phyloP scores from a whole-genome alignment of 2,888 invertebrate species.

The Netelia fuscicornis region DNA sequence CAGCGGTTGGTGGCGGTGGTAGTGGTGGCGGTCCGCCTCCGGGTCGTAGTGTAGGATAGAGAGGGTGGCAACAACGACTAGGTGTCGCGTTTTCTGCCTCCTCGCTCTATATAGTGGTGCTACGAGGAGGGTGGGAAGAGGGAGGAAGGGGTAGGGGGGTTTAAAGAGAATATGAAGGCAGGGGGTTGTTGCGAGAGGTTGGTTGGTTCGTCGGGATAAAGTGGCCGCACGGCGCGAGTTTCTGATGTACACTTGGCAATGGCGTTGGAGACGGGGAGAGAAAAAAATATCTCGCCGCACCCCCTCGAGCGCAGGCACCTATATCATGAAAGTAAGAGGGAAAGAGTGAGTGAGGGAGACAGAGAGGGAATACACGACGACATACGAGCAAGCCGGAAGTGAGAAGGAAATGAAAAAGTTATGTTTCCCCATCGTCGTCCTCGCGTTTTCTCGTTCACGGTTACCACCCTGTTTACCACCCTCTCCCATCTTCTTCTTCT shows the following conservation, averaged over 20 bases:
- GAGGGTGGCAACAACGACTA: slow-evolving; percentile 64
- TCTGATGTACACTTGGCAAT: slow-evolving; percentile 64
- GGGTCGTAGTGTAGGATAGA: slow-evolving; percentile 10
- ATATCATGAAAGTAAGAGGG: background rate
- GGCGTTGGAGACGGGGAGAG: slow-evolving; percentile 7
- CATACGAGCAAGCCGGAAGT: slow-evolving; percentile 78
- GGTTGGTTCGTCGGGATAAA: slow-evolving; percentile 61
- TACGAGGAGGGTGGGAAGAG: slow-evolving; percentile 17
- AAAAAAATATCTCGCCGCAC: slow-evolving; percentile 19
- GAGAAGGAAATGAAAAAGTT: slow-evolving; percentile 83
- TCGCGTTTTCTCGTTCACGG: slow-evolving; percentile 56
- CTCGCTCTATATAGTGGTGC: slow-evolving; percentile 26
- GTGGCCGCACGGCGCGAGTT: slow-evolving; percentile 43
- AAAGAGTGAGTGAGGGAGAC: background rate
- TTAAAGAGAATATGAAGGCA: slow-evolving; percentile 5
- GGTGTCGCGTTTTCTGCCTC: slow-evolving; percentile 54
- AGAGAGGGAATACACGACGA: slow-evolving; percentile 28
- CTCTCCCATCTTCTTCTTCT: background rate
- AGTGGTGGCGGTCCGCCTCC: slow-evolving; percentile 64
- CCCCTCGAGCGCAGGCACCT: slow-evolving; percentile 15
- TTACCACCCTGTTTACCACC: slow-evolving; percentile 19
- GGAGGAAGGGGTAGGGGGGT: slow-evolving; percentile 4
- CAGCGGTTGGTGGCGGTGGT: slow-evolving; percentile 22
- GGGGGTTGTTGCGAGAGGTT: slow-evolving; percentile 35
- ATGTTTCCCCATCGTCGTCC: slow-evolving; percentile 74